Evolutionary conservation across 2,888 invertebrate genomes (phyloP).

Genomic region (Graphium colonna): DNA sequence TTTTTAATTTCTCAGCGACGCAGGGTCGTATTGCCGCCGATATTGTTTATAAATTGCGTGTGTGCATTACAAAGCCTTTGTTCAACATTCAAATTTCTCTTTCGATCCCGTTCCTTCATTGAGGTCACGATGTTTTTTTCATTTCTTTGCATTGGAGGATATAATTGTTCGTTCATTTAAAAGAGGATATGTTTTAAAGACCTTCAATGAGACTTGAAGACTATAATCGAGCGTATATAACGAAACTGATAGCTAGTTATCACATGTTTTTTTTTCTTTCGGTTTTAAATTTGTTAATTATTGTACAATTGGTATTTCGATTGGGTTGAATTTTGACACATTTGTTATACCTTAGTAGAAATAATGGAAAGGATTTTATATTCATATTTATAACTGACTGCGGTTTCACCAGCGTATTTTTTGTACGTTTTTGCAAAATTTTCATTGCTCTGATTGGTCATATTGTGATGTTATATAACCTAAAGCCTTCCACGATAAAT

Average conservation of each 20-base stretch:
- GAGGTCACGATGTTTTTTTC: slow-evolving; percentile 28
- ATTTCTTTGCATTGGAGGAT: slow-evolving; percentile 26
- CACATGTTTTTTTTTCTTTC: too few relatives aligned
- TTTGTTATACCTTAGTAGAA: too few relatives aligned
- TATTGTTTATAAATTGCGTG: background rate
- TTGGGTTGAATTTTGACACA: too few relatives aligned
- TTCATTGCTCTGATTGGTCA: too few relatives aligned
- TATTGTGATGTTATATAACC: too few relatives aligned
- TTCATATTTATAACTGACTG: too few relatives aligned
- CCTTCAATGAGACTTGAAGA: slow-evolving; percentile 39
- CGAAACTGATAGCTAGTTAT: background rate
- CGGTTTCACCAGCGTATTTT: too few relatives aligned
- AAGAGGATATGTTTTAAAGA: slow-evolving; percentile 30
- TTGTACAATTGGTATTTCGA: too few relatives aligned
- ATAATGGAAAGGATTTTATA: too few relatives aligned
- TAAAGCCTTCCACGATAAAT: too few relatives aligned
- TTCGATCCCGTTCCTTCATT: slow-evolving; percentile 34
- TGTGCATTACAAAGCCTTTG: slow-evolving; percentile 16
- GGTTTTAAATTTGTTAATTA: too few relatives aligned
- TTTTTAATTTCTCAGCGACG: background rate
- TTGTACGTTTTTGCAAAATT: too few relatives aligned
- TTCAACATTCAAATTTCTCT: slow-evolving; percentile 21
- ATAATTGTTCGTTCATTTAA: slow-evolving; percentile 32
- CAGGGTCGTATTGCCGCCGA: background rate
- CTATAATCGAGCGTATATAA: slow-evolving; percentile 31